Conservation (phyloP, 2,888 invertebrate species). For the Tetragonula carbonaria region DNA sequence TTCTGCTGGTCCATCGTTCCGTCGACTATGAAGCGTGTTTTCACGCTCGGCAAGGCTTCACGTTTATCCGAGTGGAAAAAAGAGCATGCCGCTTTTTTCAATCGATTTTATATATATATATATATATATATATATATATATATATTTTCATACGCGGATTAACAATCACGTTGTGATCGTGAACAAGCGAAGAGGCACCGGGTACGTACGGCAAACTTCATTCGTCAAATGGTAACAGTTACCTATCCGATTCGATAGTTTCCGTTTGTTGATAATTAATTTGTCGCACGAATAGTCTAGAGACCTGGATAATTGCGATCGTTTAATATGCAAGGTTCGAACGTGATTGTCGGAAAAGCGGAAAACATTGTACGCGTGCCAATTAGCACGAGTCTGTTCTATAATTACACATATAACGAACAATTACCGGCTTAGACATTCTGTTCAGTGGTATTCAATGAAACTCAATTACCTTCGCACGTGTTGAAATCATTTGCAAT, state of each 20-base stretch:
- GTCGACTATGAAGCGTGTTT: constrained; percentile 42
- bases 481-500: background rate
- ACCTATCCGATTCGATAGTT: background rate
- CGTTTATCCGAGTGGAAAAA: constrained; percentile 31
- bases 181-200: background rate
- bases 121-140: constrained; percentile 34
- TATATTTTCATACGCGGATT: constrained; percentile 26
- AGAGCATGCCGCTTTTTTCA: background rate
- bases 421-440: constrained; percentile 31
- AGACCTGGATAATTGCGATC: constrained; percentile 24
- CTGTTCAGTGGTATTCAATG: constrained; percentile 7
- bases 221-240: constrained; percentile 3
- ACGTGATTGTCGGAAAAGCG: constrained; percentile 44
- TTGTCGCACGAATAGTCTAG: constrained; percentile 26
- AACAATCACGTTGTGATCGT: constrained; percentile 36
- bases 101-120: constrained; percentile 26
- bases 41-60: constrained; percentile 27
- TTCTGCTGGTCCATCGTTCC: constrained; percentile 23
- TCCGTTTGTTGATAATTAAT: constrained; percentile 47
- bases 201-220: background rate
- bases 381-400: constrained; percentile 50
- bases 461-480: background rate
- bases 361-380: constrained; percentile 47
- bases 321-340: constrained; percentile 33
- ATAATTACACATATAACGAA: constrained; percentile 50